These are phyloP conservation scores for Lapara coniferarum DNA, from an alignment of 2,888 invertebrate genomes.

Conservation along the genomic window DNA sequence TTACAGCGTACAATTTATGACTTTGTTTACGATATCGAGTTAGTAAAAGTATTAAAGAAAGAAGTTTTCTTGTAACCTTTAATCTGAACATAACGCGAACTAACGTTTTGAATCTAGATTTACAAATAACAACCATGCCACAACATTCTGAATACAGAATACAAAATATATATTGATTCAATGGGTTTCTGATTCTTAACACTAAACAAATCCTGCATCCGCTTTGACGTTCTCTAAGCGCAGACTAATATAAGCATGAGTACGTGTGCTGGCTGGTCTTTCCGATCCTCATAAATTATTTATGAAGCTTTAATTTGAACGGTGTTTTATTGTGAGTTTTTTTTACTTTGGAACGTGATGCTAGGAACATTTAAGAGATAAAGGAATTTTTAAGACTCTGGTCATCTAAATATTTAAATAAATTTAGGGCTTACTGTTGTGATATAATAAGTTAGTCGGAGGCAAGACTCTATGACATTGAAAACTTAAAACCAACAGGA, in stretches of 20 bases:
- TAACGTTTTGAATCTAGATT: no score
- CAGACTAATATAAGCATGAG: neutral
- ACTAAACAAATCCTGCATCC: constrained; percentile 6
- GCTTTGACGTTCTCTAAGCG: neutral
- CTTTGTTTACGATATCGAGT: no score
- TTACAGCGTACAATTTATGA: no score
- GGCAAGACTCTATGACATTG: no score
- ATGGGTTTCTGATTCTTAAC: neutral
- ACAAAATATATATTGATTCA: neutral
- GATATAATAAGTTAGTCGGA: no score
- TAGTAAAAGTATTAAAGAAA: no score
- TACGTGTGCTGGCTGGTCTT: neutral
- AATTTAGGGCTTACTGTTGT: no score
- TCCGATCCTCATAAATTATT: constrained; percentile 8
- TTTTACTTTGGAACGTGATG: neutral
- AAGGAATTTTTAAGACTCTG: no score
- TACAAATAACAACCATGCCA: neutral
- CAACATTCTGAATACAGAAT: neutral
- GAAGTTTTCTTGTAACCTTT: no score
- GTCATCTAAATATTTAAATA: no score
- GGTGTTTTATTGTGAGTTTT: neutral
- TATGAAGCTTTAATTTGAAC: constrained; percentile 1
- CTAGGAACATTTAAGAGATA: neutral
- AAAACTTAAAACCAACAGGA: no score
- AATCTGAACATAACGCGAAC: no score